Conservation (phyloP, 2,113 vertebrate genomes). For the Aegotheles bennettii region DNA sequence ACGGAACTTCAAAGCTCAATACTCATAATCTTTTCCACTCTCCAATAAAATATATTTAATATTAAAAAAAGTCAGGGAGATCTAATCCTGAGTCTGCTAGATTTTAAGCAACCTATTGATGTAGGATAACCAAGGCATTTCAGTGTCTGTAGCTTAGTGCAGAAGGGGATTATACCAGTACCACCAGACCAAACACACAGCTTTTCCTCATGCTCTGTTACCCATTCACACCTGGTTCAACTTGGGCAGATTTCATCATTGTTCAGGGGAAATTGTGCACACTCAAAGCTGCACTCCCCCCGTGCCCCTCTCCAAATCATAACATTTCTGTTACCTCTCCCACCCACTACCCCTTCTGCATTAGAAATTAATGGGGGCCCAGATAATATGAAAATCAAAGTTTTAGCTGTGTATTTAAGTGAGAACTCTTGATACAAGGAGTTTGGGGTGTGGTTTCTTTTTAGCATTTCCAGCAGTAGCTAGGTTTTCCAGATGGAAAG, state of each 20-base stretch:
- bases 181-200: neutral
- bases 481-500: constrained; percentile 1
- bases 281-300: neutral
- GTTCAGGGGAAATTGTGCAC: neutral
- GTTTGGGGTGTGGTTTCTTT: neutral
- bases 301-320: neutral
- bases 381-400: neutral
- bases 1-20: neutral
- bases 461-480: neutral
- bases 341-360: rapidly evolving
- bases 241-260: neutral
- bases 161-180: neutral
- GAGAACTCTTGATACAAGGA: neutral
- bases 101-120: neutral
- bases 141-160: neutral
- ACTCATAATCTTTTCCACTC: neutral
- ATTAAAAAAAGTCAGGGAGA: neutral
- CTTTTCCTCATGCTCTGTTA: neutral
- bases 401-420: neutral
- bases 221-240: neutral
- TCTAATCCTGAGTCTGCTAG: neutral
- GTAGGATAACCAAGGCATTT: neutral
- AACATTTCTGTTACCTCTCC: neutral
- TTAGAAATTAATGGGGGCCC: neutral
- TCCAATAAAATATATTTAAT: neutral